phyloP scores from a whole-genome alignment of 2,888 invertebrate species.

The Melitaea athalia region DNA sequence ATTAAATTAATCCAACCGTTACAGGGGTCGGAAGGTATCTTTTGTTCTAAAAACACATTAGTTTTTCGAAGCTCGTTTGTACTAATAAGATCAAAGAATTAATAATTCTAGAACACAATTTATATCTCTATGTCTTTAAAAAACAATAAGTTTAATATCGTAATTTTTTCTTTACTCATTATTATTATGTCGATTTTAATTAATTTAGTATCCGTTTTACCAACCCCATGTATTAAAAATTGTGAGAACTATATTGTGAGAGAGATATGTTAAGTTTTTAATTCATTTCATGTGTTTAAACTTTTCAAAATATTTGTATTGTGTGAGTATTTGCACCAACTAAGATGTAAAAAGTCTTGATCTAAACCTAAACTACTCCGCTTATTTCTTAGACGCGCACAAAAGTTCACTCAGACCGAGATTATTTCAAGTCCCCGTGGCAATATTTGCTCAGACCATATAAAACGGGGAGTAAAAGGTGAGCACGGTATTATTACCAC shows the following conservation, averaged over 20 bases:
- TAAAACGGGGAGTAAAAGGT: constrained; percentile 17
- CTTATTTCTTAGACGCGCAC: constrained; percentile 17
- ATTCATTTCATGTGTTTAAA: too few relatives aligned
- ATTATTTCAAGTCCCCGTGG: constrained; percentile 25
- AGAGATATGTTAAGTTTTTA: too few relatives aligned
- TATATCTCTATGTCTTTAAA: too few relatives aligned
- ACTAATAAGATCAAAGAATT: not conserved
- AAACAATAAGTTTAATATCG: too few relatives aligned
- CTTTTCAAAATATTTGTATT: too few relatives aligned
- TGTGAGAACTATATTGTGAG: too few relatives aligned
- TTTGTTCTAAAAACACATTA: not conserved
- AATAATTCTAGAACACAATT: too few relatives aligned
- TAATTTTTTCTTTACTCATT: too few relatives aligned
- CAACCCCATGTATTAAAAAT: too few relatives aligned
- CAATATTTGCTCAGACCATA: constrained; percentile 28
- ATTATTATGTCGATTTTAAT: too few relatives aligned
- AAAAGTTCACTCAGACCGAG: constrained; percentile 21
- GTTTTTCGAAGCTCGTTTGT: not conserved
- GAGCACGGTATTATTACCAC: constrained; percentile 29
- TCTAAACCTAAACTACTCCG: not conserved
- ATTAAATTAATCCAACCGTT: not conserved
- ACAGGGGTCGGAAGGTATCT: not conserved
- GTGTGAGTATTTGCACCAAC: not conserved
- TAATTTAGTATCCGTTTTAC: too few relatives aligned
- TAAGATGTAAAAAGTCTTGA: not conserved